Evolutionary conservation across 2,888 invertebrate genomes (phyloP).

Genomic region (Cistogaster globosa): DNA sequence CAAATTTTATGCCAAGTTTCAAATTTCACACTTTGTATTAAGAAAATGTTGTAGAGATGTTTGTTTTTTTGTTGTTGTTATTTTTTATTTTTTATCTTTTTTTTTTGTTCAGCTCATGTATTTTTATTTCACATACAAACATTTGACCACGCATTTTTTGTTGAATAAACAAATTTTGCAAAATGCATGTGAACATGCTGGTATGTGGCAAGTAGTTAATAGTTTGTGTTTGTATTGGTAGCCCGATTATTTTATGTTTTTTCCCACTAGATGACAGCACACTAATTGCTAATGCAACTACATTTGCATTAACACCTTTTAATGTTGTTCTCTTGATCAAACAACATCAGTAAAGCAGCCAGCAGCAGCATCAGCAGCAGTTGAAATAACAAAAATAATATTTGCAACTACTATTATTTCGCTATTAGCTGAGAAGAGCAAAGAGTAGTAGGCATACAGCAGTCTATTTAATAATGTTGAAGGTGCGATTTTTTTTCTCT

Average conservation of each 20-base stretch:
- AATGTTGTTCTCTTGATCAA: slow-evolving; percentile 72
- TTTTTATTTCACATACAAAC: slow-evolving; percentile 8
- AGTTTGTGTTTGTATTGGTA: slow-evolving; percentile 52
- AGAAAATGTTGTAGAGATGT: slow-evolving; percentile 54
- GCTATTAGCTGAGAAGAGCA: not conserved
- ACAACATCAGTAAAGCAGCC: slow-evolving; percentile 64
- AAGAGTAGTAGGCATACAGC: not conserved
- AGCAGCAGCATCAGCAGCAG: slow-evolving; percentile 7
- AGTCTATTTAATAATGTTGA: slow-evolving; percentile 31
- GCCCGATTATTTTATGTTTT: slow-evolving; percentile 72
- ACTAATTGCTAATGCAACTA: slow-evolving; percentile 72
- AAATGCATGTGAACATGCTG: slow-evolving; percentile 18
- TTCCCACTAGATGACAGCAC: slow-evolving; percentile 72
- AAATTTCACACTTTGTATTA: slow-evolving; percentile 67
- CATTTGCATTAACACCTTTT: slow-evolving; percentile 72
- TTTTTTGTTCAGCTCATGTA: slow-evolving; percentile 7
- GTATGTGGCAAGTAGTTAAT: slow-evolving; percentile 16
- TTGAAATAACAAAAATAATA: slow-evolving; percentile 22
- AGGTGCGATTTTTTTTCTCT: slow-evolving; percentile 23
- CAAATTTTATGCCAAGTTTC: slow-evolving; percentile 70
- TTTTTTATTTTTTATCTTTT: too few relatives aligned
- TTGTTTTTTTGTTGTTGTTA: not conserved
- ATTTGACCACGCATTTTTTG: slow-evolving; percentile 70
- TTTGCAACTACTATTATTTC: slow-evolving; percentile 23
- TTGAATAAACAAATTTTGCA: slow-evolving; percentile 48